Evolutionary conservation across 2,113 vertebrate species (phyloP), one percentile per base, ranked within the genome.

Genomic region (Antennarius striatus): DNA sequence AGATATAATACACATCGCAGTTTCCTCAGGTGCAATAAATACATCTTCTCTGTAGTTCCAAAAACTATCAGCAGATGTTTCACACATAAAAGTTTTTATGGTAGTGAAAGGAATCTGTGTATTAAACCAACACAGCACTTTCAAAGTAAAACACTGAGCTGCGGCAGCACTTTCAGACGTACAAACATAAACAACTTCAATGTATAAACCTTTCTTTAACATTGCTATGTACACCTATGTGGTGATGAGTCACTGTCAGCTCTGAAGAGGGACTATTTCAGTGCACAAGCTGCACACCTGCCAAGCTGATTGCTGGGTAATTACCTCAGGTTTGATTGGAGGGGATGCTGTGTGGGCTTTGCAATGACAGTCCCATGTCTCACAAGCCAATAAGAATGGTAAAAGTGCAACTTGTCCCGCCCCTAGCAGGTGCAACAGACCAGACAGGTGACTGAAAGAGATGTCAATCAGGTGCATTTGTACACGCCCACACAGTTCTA

Each of bases 31-130:
- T 36, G 32, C 32, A 36, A 36, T 36, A 36, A 36, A 36, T 36
- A 36, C 32, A 36, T 7, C 4, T 36, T 36, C 32, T 36, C 32
- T 36, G 5, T 4, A 43, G 9, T 43, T 12, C 11, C 42, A 11
- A 58, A 4, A 28, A 67, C 56, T 70, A 78, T 57, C 71, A 53
- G 47, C 36, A 47, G 3, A 16, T 11, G 2, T 47, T 73, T 68
- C 71, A 56, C 16, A 79, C n/a, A 32, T 69, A 63, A 16, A 80
- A 66, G 60, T 60, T 28, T 22, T 28, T 51, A 8, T 54, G 4
- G 7, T 40, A 47, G n/a, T 36, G 6, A 51, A 64, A 22, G n/a
- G 13, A 49, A 29, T 40, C 28, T 47, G 15, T n/a, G 32, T 0
- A 11, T 15, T 36, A 17, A 16, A 36, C 32, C 1, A 36, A 5